Percentiles rank a stretch among this genome's conserved stretches.
Conservation (phyloP, 2,113 vertebrate genomes). For the Spilogale gracilis region DNA sequence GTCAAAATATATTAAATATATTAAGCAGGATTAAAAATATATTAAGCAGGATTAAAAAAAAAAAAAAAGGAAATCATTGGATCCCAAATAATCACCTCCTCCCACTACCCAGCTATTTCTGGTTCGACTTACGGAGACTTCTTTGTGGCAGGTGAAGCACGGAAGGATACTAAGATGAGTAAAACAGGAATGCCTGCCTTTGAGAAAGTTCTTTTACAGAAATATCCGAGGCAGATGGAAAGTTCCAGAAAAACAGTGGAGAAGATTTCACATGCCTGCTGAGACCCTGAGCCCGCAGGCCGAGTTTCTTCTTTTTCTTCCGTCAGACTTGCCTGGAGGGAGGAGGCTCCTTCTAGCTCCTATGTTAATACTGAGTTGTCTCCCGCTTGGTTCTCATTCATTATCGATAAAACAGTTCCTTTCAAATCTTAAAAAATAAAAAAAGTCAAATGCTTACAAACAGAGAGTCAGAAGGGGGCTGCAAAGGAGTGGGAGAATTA, state of each 20-base stretch:
- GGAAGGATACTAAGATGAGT: neutral
- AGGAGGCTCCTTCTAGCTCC: neutral
- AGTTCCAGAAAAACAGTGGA: neutral
- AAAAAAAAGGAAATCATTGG: neutral
- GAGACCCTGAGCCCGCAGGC: neutral
- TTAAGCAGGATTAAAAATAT: neutral
- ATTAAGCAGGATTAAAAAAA: neutral
- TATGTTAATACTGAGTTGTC: neutral
- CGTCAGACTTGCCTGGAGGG: too few relatives aligned
- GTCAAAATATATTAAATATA: neutral
- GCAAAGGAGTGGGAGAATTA: neutral
- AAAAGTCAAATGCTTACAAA: neutral
- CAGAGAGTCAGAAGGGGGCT: neutral
- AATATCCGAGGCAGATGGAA: neutral
- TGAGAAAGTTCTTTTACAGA: neutral
- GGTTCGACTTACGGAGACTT: accelerated
- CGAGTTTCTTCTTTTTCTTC: too few relatives aligned
- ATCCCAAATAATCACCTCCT: neutral
- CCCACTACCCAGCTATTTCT: neutral
- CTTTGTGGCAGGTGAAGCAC: neutral
- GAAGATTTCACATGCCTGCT: neutral
- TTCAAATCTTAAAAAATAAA: neutral
- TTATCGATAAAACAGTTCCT: neutral
- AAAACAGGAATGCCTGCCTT: neutral
- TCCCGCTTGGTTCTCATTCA: neutral